Conservation (phyloP, 2,888 invertebrate genomes). For the Cheiracanthium punctorium region DNA sequence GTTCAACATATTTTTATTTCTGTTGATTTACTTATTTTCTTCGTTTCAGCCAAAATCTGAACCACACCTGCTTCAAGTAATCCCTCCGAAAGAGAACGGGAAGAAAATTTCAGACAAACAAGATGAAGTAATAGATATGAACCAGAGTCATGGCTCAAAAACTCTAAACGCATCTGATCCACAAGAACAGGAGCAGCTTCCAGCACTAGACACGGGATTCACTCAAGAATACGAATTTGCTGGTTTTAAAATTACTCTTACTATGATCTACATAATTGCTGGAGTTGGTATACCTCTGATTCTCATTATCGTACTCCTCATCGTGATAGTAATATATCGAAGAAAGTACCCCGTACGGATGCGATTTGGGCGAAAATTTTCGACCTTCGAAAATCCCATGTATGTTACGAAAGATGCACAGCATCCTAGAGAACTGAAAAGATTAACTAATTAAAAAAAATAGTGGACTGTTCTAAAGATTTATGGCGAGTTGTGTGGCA, state of each 20-base stretch:
- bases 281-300: slow-evolving; percentile 36
- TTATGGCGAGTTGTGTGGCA: not conserved
- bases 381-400: slow-evolving; percentile 72
- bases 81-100: slow-evolving; percentile 46
- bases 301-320: slow-evolving; percentile 12
- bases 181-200: slow-evolving; percentile 20
- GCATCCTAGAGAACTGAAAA: slow-evolving; percentile 61
- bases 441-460: slow-evolving; percentile 46
- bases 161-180: slow-evolving; percentile 2
- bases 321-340: slow-evolving; percentile 66
- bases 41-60: slow-evolving; percentile 63
- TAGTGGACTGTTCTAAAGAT: not conserved
- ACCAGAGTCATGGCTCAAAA: not conserved
- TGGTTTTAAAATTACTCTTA: slow-evolving; percentile 21
- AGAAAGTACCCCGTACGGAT: slow-evolving; percentile 71
- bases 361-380: slow-evolving; percentile 72
- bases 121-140: not conserved
- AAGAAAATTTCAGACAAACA: slow-evolving; percentile 19
- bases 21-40: not conserved
- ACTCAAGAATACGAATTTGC: slow-evolving; percentile 30
- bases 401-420: slow-evolving; percentile 66
- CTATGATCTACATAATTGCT: slow-evolving; percentile 45
- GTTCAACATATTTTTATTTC: no score
- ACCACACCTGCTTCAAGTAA: slow-evolving; percentile 52
- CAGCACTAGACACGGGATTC: slow-evolving; percentile 32